Conservation (phyloP, 2,888 invertebrate genomes). For the Alcis repandata region DNA sequence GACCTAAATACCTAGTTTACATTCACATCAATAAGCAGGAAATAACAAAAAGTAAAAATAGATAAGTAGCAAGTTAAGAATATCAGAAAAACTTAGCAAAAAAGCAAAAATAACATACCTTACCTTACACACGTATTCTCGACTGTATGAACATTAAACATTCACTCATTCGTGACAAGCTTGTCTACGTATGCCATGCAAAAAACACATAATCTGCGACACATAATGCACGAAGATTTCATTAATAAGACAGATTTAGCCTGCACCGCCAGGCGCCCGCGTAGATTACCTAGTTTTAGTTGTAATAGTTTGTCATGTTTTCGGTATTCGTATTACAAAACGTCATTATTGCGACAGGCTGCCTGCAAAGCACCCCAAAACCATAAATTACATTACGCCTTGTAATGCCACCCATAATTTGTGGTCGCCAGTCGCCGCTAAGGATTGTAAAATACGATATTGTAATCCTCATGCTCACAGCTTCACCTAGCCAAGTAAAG, state of each 20-base stretch:
- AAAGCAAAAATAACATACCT: too few species aligned
- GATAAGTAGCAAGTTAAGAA: too few species aligned
- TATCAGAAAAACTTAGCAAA: too few species aligned
- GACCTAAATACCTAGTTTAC: too few species aligned
- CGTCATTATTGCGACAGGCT: conserved; percentile 24
- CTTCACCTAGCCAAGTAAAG: neutral
- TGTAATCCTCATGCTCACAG: conserved; percentile 8
- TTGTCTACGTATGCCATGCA: too few species aligned
- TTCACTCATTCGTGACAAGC: too few species aligned
- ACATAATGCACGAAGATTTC: neutral
- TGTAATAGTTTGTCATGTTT: conserved; percentile 4
- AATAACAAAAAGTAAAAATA: too few species aligned
- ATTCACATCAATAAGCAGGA: too few species aligned
- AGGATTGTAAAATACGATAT: conserved; percentile 29
- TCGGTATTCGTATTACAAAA: conserved; percentile 26
- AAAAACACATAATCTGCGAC: too few species aligned
- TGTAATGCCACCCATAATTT: conserved; percentile 33
- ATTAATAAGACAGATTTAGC: neutral
- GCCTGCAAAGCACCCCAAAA: conserved; percentile 10
- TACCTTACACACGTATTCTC: too few species aligned
- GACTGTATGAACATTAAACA: too few species aligned
- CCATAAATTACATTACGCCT: conserved; percentile 32
- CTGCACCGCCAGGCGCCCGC: too few species aligned
- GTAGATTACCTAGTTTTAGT: neutral
- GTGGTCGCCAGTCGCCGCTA: conserved; percentile 29